Base-by-base conservation (phyloP, 2,888 invertebrate species). In the Fissipunctia ypsillon region DNA sequence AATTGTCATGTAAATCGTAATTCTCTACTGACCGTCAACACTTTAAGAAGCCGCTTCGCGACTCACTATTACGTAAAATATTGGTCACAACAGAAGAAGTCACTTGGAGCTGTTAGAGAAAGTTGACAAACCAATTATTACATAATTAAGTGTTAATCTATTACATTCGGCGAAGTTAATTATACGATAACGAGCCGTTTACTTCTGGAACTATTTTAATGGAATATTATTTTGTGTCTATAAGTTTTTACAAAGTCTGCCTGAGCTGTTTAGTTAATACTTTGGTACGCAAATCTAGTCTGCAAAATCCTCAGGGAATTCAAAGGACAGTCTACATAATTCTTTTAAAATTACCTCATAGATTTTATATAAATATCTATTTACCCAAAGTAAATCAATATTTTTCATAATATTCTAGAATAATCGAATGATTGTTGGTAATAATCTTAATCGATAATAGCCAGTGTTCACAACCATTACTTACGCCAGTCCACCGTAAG, bases 401-500 rank as follows among this genome's bases (percentile, higher is more conserved):
- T n/a, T n/a, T 41, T 25, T 43, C 6, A 14, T n/a, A n/a, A n/a
- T n/a, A n/a, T n/a, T 22, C 35, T 56, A 25, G 16, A 35, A 66
- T 43, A 52, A 66, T 41, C 14, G 2, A 59, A 43, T 43, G 31
- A 48, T 22, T 31, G 38, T 25, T 59, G 5, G 25, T 35, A 43
- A 16, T 35, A 76, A 28, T n/a, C 19, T 1, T 45, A 41, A 64
- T 60, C 56, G 67, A 76, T 68, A 80, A 76, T 43, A 64, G 35
- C 16, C 35, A 50, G n/a, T 35, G 25, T 38, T 69, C 76, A 78
- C 75, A 79, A 61, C 82, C 82, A 87, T 88, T 87, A 88, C 87
- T 83, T 84, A 84, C 87, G 85, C 80, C 74, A 85, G 79, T 81
- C 72, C 77, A 84, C 88, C 84, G 88, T 87, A 87, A 88, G 76